Evolutionary conservation across 2,113 vertebrate species (phyloP).

Genomic region (Pleuronectes platessa): DNA sequence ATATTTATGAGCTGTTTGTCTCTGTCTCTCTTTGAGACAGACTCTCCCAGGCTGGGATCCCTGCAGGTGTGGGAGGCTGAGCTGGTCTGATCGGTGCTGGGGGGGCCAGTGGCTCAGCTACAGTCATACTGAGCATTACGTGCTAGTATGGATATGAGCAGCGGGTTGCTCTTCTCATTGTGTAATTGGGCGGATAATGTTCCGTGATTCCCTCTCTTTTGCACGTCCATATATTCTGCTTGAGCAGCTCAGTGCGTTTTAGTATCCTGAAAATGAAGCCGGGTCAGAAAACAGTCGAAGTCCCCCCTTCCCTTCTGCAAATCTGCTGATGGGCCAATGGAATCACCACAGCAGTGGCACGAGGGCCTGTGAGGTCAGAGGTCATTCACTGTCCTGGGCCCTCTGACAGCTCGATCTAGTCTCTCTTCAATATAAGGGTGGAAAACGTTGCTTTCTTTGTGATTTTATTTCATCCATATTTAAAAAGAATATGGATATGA

Average conservation of each 20-base stretch:
- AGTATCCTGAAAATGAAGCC: constrained; percentile 75
- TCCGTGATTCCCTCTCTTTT: constrained; percentile 79
- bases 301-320: constrained; percentile 26
- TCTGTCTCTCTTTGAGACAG: constrained; percentile 26
- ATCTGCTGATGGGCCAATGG: constrained; percentile 40
- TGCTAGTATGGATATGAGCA: constrained; percentile 64
- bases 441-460: not conserved
- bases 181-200: constrained; percentile 81
- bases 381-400: constrained; percentile 16
- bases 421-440: not conserved
- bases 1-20: constrained; percentile 58
- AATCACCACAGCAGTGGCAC: not conserved
- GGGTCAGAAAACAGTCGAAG: constrained; percentile 73
- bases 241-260: constrained; percentile 67
- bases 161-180: constrained; percentile 74
- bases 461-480: not conserved
- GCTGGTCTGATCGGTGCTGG: constrained; percentile 6
- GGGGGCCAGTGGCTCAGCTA: constrained; percentile 27
- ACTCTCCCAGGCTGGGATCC: constrained; percentile 9
- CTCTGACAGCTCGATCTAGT: not conserved
- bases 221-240: constrained; percentile 69
- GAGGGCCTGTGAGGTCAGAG: constrained; percentile 14
- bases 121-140: constrained; percentile 51
- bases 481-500: too few relatives aligned
- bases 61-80: constrained; percentile 53